Evolutionary conservation across 1,140 invertebrate genomes (phyloP), one percentile per base, ranked within the genome.

Genomic region (Drosophila miranda): DNA sequence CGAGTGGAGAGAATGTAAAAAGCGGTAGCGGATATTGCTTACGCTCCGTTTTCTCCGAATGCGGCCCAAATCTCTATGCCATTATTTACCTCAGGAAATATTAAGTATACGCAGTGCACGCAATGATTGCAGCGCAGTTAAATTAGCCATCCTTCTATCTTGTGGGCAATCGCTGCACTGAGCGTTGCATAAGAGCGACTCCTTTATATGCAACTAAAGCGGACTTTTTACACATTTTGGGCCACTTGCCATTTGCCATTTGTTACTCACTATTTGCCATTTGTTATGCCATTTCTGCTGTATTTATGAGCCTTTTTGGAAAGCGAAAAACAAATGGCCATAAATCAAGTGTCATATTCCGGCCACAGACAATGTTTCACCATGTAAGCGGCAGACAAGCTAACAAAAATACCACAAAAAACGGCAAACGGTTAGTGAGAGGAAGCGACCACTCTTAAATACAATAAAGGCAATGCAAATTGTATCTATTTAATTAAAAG

Each of bases 261-360:
- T 66, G 41, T 54, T 69, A 26, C 21, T 53, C 7, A 30, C 30
- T 23, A 58, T 50, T 70, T 62, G 13, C 61, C 21, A 46, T 72
- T 60, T 61, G 43, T 28, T 84, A 55, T 53, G 48, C 9, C 21
- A 43, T 60, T 74, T 57, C 46, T 43, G 59, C 44, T 51, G 16
- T 87, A 87, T 86, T 86, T 87, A 86, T 86, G 78, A 48, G 55
- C 64, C 66, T 84, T 80, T 83, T 83, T 76, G 67, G 43, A 58
- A 66, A 87, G 62, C 70, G 58, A 78, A 70, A 44, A 75, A 75
- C 61, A 87, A 87, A 52, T 45, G 64, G 43, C 23, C 54, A 87
- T 86, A 86, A 86, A 86, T 86, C 78, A 87, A 46, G 52, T 53
- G 78, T 61, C 58, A 66, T 68, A 59, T 77, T 68, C 61, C 56